These are phyloP conservation scores for Strigamia maritima DNA, from an alignment of 2,888 invertebrate species.

Conservation along the genomic window DNA sequence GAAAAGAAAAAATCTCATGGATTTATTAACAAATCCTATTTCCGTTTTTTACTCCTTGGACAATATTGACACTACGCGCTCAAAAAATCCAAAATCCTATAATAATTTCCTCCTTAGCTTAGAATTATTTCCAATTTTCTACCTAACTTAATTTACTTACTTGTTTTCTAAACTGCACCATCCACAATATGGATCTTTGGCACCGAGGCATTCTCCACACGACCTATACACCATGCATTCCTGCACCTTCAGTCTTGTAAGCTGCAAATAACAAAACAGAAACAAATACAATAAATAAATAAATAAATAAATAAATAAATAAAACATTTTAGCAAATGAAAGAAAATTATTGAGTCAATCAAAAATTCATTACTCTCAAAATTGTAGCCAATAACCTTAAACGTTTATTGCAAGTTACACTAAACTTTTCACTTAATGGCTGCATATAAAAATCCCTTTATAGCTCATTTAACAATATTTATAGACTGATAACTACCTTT, in stretches of 20 bases:
- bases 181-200: slow-evolving; percentile 94
- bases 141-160: slow-evolving; percentile 52
- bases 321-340: not conserved
- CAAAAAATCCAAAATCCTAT: not conserved
- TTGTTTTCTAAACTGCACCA: slow-evolving; percentile 96
- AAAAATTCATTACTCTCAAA: slow-evolving; percentile 7
- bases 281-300: not conserved
- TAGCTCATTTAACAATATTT: slow-evolving; percentile 21
- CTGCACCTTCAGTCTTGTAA: slow-evolving; percentile 88
- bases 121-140: not conserved
- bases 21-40: not conserved
- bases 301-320: not conserved
- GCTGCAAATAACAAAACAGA: slow-evolving; percentile 52
- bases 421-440: slow-evolving; percentile 30
- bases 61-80: not conserved
- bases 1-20: not conserved
- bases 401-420: slow-evolving; percentile 25
- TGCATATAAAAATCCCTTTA: slow-evolving; percentile 31
- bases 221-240: slow-evolving; percentile 88
- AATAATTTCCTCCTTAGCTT: not conserved
- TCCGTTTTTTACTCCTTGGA: not conserved
- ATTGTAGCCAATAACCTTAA: slow-evolving; percentile 11
- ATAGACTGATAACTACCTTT: slow-evolving; percentile 29
- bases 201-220: slow-evolving; percentile 86
- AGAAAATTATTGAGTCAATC: not conserved